phyloP scores from a whole-genome alignment of 1,140 invertebrate species.

The Musca vetustissima region DNA sequence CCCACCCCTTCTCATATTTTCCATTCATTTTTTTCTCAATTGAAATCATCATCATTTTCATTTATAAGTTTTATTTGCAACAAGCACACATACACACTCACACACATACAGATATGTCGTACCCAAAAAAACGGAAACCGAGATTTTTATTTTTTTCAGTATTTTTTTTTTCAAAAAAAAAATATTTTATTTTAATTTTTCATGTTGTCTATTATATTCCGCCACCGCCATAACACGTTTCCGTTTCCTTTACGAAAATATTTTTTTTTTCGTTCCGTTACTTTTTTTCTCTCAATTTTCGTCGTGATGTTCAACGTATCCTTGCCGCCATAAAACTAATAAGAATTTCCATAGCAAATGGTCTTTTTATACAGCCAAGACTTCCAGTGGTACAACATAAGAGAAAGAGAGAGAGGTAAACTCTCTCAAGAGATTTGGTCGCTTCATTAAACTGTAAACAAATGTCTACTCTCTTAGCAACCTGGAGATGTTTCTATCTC shows the following conservation, averaged over 20 bases:
- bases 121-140: too few species aligned
- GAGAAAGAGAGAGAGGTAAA: not conserved
- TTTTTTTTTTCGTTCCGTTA: not conserved
- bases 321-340: conserved; percentile 20
- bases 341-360: not conserved
- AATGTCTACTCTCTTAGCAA: too few species aligned
- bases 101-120: not conserved
- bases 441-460: too few species aligned
- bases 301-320: not conserved
- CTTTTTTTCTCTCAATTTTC: not conserved
- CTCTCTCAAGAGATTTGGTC: too few species aligned
- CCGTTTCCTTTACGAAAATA: too few species aligned
- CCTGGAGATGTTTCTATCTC: too few species aligned
- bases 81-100: not conserved
- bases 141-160: too few species aligned
- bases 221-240: too few species aligned
- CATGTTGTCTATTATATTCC: not conserved
- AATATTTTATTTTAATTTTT: not conserved
- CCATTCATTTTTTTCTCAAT: not conserved
- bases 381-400: not conserved
- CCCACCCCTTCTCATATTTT: too few species aligned
- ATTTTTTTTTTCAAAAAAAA: not conserved
- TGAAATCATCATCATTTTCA: not conserved
- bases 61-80: not conserved
- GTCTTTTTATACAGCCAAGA: not conserved